A percentile compares a stretch with the other conserved stretches of the same genome.
Conservation (phyloP, 2,113 vertebrate genomes). For the Neolamprologus kungweensis region DNA sequence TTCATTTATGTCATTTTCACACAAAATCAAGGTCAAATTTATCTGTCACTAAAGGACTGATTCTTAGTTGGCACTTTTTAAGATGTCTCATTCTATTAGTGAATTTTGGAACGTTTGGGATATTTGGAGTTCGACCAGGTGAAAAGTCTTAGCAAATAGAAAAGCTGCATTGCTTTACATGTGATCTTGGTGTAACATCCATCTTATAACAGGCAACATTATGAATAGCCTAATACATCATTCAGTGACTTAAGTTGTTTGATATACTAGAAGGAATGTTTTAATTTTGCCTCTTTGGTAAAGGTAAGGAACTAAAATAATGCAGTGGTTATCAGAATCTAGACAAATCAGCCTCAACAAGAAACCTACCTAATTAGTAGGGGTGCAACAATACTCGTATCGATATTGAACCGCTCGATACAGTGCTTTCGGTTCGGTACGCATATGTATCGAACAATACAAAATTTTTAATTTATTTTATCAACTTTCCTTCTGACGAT, state of each 20-base stretch:
- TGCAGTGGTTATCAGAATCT: not conserved
- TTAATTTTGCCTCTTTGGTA: not conserved
- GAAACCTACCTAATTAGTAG: not conserved
- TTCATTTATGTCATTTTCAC: not conserved
- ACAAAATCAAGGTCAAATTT: not conserved
- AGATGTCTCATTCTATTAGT: not conserved
- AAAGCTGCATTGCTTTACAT: not conserved
- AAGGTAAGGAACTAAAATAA: not conserved
- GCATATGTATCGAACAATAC: too few species aligned
- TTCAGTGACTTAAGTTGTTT: not conserved
- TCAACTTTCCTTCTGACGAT: fast-evolving
- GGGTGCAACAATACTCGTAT: too few species aligned
- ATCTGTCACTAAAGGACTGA: not conserved
- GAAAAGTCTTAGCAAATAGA: not conserved
- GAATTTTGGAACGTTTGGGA: not conserved
- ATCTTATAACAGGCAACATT: not conserved
- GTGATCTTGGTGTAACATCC: not conserved
- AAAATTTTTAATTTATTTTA: too few species aligned
- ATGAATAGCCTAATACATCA: not conserved
- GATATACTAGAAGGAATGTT: not conserved
- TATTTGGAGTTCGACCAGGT: not conserved
- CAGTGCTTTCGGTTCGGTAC: too few species aligned
- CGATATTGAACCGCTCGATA: too few species aligned
- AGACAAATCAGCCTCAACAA: not conserved
- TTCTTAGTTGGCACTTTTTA: not conserved